These are phyloP conservation scores for Anguilla pacifica DNA, from an alignment of 2,797 vertebrate species.

Conservation along the genomic window DNA sequence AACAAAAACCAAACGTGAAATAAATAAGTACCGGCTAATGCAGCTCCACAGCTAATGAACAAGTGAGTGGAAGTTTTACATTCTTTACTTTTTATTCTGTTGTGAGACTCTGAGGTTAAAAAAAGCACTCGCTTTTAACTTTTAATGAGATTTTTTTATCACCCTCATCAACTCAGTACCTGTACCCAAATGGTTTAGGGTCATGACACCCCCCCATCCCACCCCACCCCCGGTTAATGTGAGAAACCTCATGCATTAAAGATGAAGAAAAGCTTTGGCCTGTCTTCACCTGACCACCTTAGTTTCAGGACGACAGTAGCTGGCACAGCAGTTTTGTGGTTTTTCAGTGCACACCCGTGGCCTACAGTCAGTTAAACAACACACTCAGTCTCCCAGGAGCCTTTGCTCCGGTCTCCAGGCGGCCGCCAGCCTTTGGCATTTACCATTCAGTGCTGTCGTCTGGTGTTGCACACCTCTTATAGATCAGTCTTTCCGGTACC, in stretches of 20 bases:
- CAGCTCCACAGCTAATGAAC: background rate
- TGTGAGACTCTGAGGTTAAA: conserved; percentile 25
- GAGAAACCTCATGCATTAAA: conserved; percentile 12
- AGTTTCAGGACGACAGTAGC: conserved; percentile 17
- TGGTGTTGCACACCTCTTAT: conserved; percentile 45
- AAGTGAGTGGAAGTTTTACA: conserved; percentile 1
- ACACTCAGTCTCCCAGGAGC: background rate
- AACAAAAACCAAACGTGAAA: background rate
- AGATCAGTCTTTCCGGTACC: conserved; percentile 60
- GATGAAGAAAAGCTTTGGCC: conserved; percentile 17
- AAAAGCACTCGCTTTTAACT: background rate
- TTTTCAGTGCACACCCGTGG: conserved; percentile 1
- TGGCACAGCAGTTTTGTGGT: background rate
- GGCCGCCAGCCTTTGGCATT: conserved; percentile 4
- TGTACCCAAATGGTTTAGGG: conserved; percentile 12
- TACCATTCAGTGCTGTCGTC: conserved; percentile 15
- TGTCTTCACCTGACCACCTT: conserved; percentile 18
- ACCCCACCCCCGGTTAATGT: background rate
- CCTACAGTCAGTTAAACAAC: conserved; percentile 5
- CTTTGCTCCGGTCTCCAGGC: background rate
- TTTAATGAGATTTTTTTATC: conserved; percentile 2
- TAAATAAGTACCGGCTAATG: conserved; percentile 29
- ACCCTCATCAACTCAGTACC: background rate
- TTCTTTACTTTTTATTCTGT: conserved; percentile 15
- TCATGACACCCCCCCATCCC: background rate